These are phyloP conservation scores for Oenanthe oenanthe DNA, from an alignment of 2,113 vertebrate species.

Conservation along the genomic window DNA sequence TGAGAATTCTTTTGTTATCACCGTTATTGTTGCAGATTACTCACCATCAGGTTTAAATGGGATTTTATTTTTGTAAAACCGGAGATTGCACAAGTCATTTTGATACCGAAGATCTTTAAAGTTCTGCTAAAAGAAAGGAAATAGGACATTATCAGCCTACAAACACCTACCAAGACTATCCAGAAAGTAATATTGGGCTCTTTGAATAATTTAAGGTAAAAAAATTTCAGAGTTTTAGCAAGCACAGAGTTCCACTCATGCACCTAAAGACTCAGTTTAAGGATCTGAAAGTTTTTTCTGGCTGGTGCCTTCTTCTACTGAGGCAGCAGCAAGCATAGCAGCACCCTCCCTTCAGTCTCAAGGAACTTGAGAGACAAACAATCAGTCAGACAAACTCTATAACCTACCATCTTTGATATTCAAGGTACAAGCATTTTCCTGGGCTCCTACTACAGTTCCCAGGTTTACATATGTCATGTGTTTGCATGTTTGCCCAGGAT, in stretches of 20 bases:
- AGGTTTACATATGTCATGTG: background rate
- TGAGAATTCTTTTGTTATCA: background rate
- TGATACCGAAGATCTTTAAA: slow-evolving; percentile 88
- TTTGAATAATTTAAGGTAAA: background rate
- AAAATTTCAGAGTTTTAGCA: background rate
- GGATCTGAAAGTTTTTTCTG: background rate
- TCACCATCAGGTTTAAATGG: slow-evolving; percentile 95
- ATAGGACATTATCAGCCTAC: slow-evolving; percentile 2
- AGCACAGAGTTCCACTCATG: background rate
- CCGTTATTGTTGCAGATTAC: slow-evolving; percentile 17
- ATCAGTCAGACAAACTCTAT: background rate
- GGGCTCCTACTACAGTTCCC: background rate
- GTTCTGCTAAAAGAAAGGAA: slow-evolving; percentile 83
- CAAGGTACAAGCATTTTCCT: background rate
- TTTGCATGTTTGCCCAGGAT: background rate
- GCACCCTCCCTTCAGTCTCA: background rate
- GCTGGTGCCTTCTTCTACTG: background rate
- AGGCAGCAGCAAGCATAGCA: background rate
- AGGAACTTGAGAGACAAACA: background rate
- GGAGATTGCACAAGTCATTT: slow-evolving; percentile 93
- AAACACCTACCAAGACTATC: background rate
- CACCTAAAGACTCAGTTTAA: background rate
- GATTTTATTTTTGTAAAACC: slow-evolving; percentile 98
- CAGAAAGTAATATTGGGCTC: background rate
- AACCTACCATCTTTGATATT: background rate